A percentile compares a stretch with the other conserved stretches of the same genome.
These are phyloP conservation scores for Erithacus rubecula DNA, from an alignment of 2,797 vertebrate species.

Conservation along the genomic window DNA sequence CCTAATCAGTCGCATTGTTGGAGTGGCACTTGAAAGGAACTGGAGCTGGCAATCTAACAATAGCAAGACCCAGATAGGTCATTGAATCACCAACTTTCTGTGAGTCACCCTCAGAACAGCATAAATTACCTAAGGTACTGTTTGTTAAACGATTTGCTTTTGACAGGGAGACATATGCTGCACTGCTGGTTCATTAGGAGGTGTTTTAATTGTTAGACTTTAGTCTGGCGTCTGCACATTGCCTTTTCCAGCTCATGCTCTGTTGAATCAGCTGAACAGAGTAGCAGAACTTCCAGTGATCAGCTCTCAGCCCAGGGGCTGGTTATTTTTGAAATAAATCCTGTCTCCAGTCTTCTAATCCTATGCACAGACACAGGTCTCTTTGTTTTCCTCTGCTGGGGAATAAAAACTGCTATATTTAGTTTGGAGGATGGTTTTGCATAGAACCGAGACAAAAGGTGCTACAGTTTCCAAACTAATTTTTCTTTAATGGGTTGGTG, in stretches of 20 bases:
- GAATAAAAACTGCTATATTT: not conserved
- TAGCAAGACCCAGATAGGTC: conserved; percentile 46
- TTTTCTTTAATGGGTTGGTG: not conserved
- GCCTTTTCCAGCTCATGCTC: not conserved
- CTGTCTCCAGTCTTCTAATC: not conserved
- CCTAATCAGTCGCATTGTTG: conserved; percentile 38
- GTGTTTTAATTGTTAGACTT: not conserved
- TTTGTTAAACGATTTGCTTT: not conserved
- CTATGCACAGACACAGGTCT: not conserved
- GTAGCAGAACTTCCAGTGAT: not conserved
- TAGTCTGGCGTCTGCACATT: not conserved
- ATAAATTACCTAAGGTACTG: not conserved
- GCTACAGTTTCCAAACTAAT: not conserved
- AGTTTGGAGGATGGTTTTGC: not conserved
- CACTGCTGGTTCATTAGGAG: conserved; percentile 28
- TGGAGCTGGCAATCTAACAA: conserved; percentile 34
- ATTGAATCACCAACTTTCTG: conserved; percentile 11
- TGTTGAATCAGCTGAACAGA: not conserved
- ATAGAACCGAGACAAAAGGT: not conserved
- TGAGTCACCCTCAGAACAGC: not conserved
- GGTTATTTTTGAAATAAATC: not conserved
- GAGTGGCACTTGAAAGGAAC: conserved; percentile 40
- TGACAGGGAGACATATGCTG: conserved; percentile 19
- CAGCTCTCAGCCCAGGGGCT: not conserved
- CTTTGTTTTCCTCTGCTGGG: not conserved